Evolutionary conservation across 1,140 invertebrate species (phyloP).

Genomic region (Aphaenogaster rudis): DNA sequence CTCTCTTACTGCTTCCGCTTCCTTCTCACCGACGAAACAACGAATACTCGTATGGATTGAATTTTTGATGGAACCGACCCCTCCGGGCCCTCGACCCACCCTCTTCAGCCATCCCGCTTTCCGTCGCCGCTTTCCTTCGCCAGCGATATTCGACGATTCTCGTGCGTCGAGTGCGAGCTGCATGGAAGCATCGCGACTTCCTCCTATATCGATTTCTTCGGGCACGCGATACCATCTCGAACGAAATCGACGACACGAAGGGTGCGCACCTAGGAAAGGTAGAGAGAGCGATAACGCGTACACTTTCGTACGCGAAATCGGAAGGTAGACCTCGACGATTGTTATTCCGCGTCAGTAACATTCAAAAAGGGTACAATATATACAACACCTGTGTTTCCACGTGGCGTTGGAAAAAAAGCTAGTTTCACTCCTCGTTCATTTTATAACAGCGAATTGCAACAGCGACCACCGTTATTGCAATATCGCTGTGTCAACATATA

Average conservation of each 20-base stretch:
- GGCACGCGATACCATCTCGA: constrained; percentile 47
- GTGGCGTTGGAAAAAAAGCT: neutral
- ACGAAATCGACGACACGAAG: neutral
- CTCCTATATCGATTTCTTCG: constrained; percentile 38
- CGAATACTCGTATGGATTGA: constrained; percentile 75
- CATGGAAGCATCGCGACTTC: constrained; percentile 40
- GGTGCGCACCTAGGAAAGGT: neutral
- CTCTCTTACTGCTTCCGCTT: constrained; percentile 54
- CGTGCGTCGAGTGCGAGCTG: constrained; percentile 31
- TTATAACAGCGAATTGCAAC: constrained; percentile 4
- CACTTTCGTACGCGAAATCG: constrained; percentile 38
- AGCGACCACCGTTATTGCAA: constrained; percentile 16
- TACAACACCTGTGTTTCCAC: constrained; percentile 19
- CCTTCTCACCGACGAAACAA: constrained; percentile 58
- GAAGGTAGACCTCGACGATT: constrained; percentile 58
- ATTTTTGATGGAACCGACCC: constrained; percentile 75
- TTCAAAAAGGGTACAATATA: constrained; percentile 47
- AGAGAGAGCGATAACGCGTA: neutral
- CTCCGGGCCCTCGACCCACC: constrained; percentile 35
- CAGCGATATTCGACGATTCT: neutral
- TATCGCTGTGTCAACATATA: neutral
- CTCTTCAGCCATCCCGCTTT: constrained; percentile 17
- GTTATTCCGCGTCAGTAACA: constrained; percentile 68
- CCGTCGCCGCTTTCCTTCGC: constrained; percentile 27
- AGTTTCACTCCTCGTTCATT: constrained; percentile 26